Conservation (phyloP, 2,113 vertebrate genomes). For the Strix aluco region DNA sequence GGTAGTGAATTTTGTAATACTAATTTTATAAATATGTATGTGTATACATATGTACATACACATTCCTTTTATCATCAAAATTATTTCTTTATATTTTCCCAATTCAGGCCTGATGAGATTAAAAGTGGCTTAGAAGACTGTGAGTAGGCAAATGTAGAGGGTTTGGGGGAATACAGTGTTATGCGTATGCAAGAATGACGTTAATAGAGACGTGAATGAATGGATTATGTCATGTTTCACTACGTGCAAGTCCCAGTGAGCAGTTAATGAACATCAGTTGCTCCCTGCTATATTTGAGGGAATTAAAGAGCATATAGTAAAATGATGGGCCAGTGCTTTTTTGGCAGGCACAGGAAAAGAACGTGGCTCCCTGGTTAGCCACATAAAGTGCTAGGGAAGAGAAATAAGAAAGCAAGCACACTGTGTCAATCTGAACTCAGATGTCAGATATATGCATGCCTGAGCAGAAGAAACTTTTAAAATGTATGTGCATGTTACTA, state of each 20-base stretch:
- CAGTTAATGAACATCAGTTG: neutral
- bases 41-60: rapidly evolving
- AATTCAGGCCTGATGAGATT: neutral
- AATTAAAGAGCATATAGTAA: neutral
- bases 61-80: neutral
- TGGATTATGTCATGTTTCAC: neutral
- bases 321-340: neutral
- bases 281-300: neutral
- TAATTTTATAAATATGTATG: neutral
- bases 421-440: neutral
- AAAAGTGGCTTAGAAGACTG: neutral
- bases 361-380: neutral
- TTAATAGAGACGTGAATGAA: neutral
- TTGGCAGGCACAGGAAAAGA: neutral
- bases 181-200: neutral
- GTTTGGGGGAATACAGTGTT: neutral
- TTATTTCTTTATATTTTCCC: neutral
- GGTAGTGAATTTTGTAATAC: neutral
- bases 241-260: neutral
- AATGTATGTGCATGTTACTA: neutral
- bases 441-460: neutral
- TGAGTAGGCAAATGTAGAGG: neutral
- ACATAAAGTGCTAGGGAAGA: neutral
- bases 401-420: neutral
- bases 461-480: neutral